Base-by-base conservation (phyloP, 2,113 vertebrate species). In the Nothobranchius kuhntae region DNA sequence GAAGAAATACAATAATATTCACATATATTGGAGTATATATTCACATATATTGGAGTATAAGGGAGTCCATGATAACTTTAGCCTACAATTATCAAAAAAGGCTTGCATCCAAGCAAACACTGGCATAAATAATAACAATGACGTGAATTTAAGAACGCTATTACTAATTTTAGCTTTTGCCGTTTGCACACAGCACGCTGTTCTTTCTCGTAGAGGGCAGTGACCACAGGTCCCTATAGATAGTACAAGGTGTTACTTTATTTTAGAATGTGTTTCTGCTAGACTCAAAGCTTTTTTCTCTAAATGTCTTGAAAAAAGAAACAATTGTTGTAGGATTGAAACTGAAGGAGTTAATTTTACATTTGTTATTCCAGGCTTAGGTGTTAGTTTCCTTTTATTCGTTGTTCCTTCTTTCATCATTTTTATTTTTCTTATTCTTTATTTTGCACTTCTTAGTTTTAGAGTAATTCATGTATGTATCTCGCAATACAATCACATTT, bases 171-270 rank as follows among this genome's bases (percentile, higher is more conserved):
- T 45, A 45, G 44, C 44, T 45, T 45, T 45, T 45, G 44, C 11
- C 13, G 11, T 45, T 45, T 12, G 10, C 10, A 45, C 44, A 45
- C 44, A 13, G 12, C 44, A 45, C 44, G 13, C 44, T 9, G 10
- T 45, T 13, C 12, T 11, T 11, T 45, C 44, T 42, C 40, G 2
- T 42, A 42, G 3, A 45, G 44, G 1, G 3, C 9, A 45, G 71
- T 50, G 51, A 57, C 68, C 42, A 53, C 55, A 48, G 68, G 63
- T 65, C 36, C 70, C 58, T 3, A 5, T 75, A 80, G 76, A 77
- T 61, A 65, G 71, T 71, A 64, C 52, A 55, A 42, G 14, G 54
- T 38, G 69, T 57, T 56, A 58, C 57, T 66, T 80, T 82, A 71
- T 86, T 78, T 82, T 74, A 8, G 40, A 73, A 58, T 9, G 6